Evolutionary conservation across 2,797 vertebrate genomes (phyloP).

Genomic region (Chelon auratus): DNA sequence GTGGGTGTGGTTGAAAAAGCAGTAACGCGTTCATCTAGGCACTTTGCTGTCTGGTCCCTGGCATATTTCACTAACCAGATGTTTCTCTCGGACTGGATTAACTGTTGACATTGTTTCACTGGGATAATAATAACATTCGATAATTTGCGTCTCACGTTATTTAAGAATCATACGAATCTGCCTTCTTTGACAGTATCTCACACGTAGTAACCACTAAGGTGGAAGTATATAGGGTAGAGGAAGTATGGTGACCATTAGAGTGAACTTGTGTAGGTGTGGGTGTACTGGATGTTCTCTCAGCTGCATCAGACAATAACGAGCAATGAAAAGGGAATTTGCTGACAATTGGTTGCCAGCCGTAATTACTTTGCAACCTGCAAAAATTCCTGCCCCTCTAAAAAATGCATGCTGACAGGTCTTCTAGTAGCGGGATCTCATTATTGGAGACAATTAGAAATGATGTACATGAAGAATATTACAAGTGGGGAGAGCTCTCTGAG

Average conservation of each 20-base stretch:
- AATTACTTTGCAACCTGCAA: slow-evolving; percentile 69
- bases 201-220: slow-evolving; percentile 37
- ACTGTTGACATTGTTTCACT: slow-evolving; percentile 46
- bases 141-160: slow-evolving; percentile 15
- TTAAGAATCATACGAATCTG: slow-evolving; percentile 2
- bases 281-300: slow-evolving; percentile 26
- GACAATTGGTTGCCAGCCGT: slow-evolving; percentile 66
- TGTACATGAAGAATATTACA: slow-evolving; percentile 80
- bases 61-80: slow-evolving; percentile 62
- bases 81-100: slow-evolving; percentile 59
- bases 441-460: slow-evolving; percentile 82
- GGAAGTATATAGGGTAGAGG: slow-evolving; percentile 22
- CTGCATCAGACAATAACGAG: slow-evolving; percentile 66
- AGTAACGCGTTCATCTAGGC: slow-evolving; percentile 56
- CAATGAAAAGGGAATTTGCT: slow-evolving; percentile 74
- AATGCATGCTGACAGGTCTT: slow-evolving; percentile 70
- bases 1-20: slow-evolving; percentile 64
- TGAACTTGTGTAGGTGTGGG: slow-evolving; percentile 19
- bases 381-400: slow-evolving; percentile 54
- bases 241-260: slow-evolving; percentile 42
- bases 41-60: slow-evolving; percentile 46
- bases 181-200: background rate
- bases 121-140: slow-evolving; percentile 44
- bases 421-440: slow-evolving; percentile 75
- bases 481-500: slow-evolving; percentile 73